A percentile compares a stretch with the other conserved stretches of the same genome.
phyloP scores from a whole-genome alignment of 2,888 invertebrate species.

The Copidosoma aretas region DNA sequence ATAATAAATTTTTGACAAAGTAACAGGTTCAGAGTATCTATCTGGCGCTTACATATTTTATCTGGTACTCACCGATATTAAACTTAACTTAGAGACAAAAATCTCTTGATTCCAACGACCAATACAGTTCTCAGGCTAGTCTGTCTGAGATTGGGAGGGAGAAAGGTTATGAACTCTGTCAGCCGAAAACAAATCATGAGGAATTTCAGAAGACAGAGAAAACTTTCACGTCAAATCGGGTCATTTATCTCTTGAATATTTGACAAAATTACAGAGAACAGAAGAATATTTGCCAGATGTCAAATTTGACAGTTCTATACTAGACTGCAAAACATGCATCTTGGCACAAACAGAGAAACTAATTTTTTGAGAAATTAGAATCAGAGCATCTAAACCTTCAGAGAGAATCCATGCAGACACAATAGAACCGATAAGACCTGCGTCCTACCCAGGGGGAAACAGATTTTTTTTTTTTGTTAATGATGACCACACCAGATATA shows the following conservation, averaged over 20 bases:
- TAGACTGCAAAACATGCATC: not conserved
- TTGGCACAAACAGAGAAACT: not conserved
- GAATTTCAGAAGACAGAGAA: no score
- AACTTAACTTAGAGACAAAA: not conserved
- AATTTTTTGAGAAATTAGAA: conserved; percentile 24
- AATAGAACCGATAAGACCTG: conserved; percentile 43
- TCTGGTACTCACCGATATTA: not conserved
- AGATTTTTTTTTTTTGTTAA: conserved; percentile 38
- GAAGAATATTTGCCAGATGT: not conserved
- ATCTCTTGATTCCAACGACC: not conserved
- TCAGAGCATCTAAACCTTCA: conserved; percentile 21
- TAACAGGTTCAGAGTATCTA: not conserved
- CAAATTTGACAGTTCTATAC: not conserved
- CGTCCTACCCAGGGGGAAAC: conserved; percentile 34
- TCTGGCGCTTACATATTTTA: not conserved
- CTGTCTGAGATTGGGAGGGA: not conserved
- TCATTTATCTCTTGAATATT: not conserved
- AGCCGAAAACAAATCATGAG: not conserved
- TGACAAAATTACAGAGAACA: not conserved
- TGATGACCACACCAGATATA: conserved; percentile 41
- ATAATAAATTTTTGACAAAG: conserved; percentile 1
- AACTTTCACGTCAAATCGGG: not conserved
- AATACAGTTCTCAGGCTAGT: not conserved
- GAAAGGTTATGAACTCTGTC: not conserved
- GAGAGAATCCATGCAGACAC: conserved; percentile 36